Evolutionary conservation across 2,113 vertebrate genomes (phyloP), one percentile per base, ranked within the genome.

Genomic region (Tyto alba): DNA sequence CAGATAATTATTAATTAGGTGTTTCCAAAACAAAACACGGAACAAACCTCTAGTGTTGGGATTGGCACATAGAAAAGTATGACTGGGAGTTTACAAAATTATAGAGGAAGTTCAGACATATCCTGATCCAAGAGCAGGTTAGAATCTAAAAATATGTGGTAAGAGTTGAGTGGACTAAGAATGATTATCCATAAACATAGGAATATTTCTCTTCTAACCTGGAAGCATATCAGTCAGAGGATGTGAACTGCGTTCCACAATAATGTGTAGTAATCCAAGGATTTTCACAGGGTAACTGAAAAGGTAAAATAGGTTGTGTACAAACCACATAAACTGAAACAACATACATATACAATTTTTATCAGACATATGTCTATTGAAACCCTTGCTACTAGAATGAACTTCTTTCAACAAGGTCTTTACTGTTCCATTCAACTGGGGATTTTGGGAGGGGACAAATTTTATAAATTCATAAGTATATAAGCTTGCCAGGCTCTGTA

Each of bases 1-100:
- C 75, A 52, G 82, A 76, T 87, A 79, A 81, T 75, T 90, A 89
- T n/a, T 47, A 89, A 88, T 94, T 88, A 96, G 88, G 26, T 93
- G 67, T 91, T 97, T 95, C 92, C 56, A 87, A 71, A 63, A 26
- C 57, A 90, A 84, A 90, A 85, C 21, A 30, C 30, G 55, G 89
- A 97, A 85, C 72, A 96, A 97, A 95, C 21, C 59, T 89, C n/a
- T 2, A 19, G 74, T 62, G 29, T 59, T 89, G 64, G 53, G 41
- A 60, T 6, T 97, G 94, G 67, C 85, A 83, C 62, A 29, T 23
- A 56, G 66, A 88, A 88, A 91, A 83, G 32, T 64, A 30, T 55
- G 34, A 77, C 7, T 81, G 78, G 50, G 77, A 90, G 71, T 80
- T 91, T 73, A 60, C 3, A 66, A 78, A 76, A 43, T 34, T 11